Percentiles rank a stretch among this genome's conserved stretches.
These are phyloP conservation scores for Pituophis catenifer DNA, from an alignment of 2,113 vertebrate species.

Conservation along the genomic window DNA sequence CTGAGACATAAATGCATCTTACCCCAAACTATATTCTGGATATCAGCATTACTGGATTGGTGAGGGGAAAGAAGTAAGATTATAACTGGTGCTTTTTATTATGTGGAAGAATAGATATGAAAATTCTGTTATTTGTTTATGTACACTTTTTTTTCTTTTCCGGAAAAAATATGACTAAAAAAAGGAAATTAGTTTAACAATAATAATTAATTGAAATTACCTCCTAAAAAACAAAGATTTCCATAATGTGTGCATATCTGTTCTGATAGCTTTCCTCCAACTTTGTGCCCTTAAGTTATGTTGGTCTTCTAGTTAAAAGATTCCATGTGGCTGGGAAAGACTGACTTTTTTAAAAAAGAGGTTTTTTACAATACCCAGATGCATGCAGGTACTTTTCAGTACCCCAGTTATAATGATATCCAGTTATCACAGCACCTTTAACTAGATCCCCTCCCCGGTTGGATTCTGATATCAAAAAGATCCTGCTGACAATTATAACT, in stretches of 20 bases:
- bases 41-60: conserved; percentile 55
- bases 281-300: not conserved
- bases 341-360: not conserved
- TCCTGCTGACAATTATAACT: not conserved
- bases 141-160: conserved; percentile 45
- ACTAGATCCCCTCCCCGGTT: not conserved
- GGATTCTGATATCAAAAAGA: not conserved
- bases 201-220: conserved; percentile 33
- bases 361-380: conserved; percentile 35
- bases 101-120: conserved; percentile 59
- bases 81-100: conserved; percentile 54
- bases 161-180: conserved; percentile 42
- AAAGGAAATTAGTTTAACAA: conserved; percentile 52
- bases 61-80: conserved; percentile 30
- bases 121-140: conserved; percentile 59
- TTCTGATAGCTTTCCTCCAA: not conserved
- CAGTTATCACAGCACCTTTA: not conserved
- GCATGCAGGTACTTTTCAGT: not conserved
- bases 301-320: not conserved
- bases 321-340: conserved; percentile 15
- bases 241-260: conserved; percentile 53
- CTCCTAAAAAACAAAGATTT: conserved; percentile 10
- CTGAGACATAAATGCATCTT: conserved; percentile 59
- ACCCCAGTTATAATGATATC: not conserved
- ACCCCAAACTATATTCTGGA: conserved; percentile 52